Base-by-base conservation (phyloP, 2,113 vertebrate species). In the Megalops atlanticus region DNA sequence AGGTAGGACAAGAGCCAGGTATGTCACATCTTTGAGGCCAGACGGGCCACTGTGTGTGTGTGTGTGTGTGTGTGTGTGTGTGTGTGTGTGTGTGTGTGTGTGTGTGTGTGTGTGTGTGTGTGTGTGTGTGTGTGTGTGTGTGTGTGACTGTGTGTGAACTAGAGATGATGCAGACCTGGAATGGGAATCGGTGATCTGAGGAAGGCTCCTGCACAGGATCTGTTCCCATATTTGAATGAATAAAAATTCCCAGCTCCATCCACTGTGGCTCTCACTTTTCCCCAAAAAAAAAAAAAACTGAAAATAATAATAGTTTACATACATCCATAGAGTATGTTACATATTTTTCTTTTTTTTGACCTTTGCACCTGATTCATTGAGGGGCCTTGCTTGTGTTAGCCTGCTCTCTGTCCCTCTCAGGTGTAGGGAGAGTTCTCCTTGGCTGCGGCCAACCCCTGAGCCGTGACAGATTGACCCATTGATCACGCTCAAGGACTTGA, bases 11-110 rank as follows among this genome's bases (percentile, higher is more conserved):
- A n/a, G n/a, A n/a, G n/a, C n/a, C n/a, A n/a, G n/a, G n/a, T n/a
- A n/a, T n/a, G n/a, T n/a, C n/a, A n/a, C n/a, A n/a, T n/a, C n/a
- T n/a, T n/a, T n/a, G n/a, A n/a, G n/a, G n/a, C n/a, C n/a, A n/a
- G n/a, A n/a, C n/a, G n/a, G n/a, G n/a, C n/a, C n/a, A 45, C 47
- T 81, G 43, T 84, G 80, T 89, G 82, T 76, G 39, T 81, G 85
- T 73, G 38, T 45, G 21, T 80, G 49, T 81, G 77, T 81, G 31
- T 75, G 76, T 74, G 80, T 72, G 82, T 41, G 68, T 77, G 81
- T 47, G 73, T 64, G 52, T 27, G 35, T 18, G 58, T 16, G 47
- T 10, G 47, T 12, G 14, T 49, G 47, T 12, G 11, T 49, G 47
- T 12, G 8, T 45, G 45, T 76, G 38, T 16, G 70, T 75, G 75